phyloP scores from a whole-genome alignment of 2,113 vertebrate genomes.

The Melozone crissalis region DNA sequence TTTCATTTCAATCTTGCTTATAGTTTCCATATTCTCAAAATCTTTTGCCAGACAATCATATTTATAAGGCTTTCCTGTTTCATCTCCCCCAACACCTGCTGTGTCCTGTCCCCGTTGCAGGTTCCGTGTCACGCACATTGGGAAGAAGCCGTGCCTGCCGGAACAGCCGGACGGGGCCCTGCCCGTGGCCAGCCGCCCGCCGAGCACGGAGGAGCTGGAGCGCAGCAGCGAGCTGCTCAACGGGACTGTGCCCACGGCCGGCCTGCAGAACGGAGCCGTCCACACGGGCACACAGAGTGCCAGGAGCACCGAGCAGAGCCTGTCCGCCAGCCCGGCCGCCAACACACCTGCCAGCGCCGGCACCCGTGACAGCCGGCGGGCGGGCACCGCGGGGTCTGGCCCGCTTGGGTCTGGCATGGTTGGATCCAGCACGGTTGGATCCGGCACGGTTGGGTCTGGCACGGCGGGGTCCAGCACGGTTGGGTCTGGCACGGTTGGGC shows the following conservation, averaged over 20 bases:
- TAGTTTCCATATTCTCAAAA: too few species aligned
- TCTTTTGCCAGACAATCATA: too few species aligned
- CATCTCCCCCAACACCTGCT: too few species aligned
- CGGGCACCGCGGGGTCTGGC: not conserved
- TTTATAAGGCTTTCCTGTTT: too few species aligned
- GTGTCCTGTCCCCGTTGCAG: conserved; percentile 32
- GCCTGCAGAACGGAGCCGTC: conserved; percentile 60
- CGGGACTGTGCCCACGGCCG: conserved; percentile 9
- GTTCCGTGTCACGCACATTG: conserved; percentile 90
- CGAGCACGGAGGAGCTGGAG: conserved; percentile 42
- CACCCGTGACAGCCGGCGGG: not conserved
- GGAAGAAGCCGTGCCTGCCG: conserved; percentile 78
- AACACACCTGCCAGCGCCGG: not conserved
- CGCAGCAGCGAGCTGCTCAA: conserved; percentile 50
- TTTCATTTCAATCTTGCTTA: too few species aligned
- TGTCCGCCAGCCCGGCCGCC: not conserved
- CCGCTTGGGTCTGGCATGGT: rapidly evolving
- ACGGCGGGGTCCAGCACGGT: not conserved
- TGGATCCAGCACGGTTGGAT: not conserved
- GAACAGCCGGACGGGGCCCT: conserved; percentile 71
- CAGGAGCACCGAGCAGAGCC: not conserved
- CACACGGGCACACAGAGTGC: not conserved
- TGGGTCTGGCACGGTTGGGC: too few species aligned
- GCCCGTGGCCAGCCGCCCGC: conserved; percentile 60
- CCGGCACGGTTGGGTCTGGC: not conserved